Percentiles rank a stretch among this genome's conserved stretches.
phyloP scores from a whole-genome alignment of 2,888 invertebrate genomes.

The Pristionchus mayeri region DNA sequence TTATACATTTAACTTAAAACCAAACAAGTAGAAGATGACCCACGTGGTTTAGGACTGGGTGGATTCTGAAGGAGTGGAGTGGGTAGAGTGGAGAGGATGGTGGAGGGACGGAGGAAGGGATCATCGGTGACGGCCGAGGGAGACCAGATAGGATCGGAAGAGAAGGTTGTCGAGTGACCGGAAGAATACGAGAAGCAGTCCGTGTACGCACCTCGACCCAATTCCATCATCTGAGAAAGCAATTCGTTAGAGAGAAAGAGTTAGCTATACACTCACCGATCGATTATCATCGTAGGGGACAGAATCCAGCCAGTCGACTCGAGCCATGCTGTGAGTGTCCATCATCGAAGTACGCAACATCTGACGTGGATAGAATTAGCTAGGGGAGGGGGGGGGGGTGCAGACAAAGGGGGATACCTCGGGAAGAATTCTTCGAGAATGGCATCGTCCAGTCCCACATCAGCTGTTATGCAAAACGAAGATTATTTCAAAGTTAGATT shows the following conservation, averaged over 20 bases:
- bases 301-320: constrained; percentile 38
- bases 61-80: constrained; percentile 24
- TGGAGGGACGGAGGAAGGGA: constrained; percentile 42
- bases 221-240: not conserved
- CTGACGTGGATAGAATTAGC: not conserved
- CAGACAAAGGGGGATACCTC: constrained; percentile 16
- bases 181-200: constrained; percentile 46
- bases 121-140: constrained; percentile 25
- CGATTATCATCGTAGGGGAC: constrained; percentile 31
- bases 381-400: too few relatives aligned
- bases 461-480: not conserved
- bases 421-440: constrained; percentile 24
- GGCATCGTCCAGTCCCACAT: not conserved
- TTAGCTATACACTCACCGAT: not conserved
- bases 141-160: constrained; percentile 40
- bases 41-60: constrained; percentile 27
- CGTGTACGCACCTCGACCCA: constrained; percentile 46
- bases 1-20: not conserved
- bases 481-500: not conserved
- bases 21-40: not conserved
- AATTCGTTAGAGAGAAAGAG: not conserved
- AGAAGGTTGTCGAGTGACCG: constrained; percentile 13
- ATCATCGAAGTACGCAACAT: constrained; percentile 40
- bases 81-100: constrained; percentile 36
- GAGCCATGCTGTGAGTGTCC: constrained; percentile 26